Evolutionary conservation across 2,888 invertebrate genomes (phyloP), one percentile per base, ranked within the genome.

Genomic region (Podotricha telesiphe): DNA sequence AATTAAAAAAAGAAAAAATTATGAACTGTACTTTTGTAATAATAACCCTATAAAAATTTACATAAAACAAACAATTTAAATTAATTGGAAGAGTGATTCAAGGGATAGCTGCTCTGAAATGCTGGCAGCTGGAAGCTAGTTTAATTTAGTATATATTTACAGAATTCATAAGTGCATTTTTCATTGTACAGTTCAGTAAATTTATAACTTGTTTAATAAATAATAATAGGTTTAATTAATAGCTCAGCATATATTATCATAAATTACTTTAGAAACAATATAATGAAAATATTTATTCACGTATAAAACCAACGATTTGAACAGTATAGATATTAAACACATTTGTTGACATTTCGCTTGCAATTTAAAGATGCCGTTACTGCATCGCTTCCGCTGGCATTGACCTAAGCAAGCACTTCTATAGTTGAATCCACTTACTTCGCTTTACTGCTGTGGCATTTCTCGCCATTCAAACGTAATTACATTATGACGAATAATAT

Each of bases 291-390:
- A n/a, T n/a, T n/a, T n/a, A n/a, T 37, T 69, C 64, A 75, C 76
- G 75, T 73, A 67, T 73, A 75, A 68, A 62, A 17, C 40, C 15
- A 22, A n/a, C n/a, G 19, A 17, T 13, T 40, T n/a, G 13, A n/a
- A 63, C 40, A 34, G 34, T 28, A 28, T 5, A 53, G n/a, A 53
- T 72, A 75, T 75, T 74, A 73, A 68, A 73, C 67, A 74, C 74
- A 73, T 72, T 82, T 85, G 83, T 86, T 87, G 86, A 87, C 85
- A 88, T 85, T 86, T 87, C 80, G 78, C 82, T 84, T 56, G 79
- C 81, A 80, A 79, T 74, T 74, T 73, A 72, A 15, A 59, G 58
- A 42, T 78, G 79, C 77, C 88, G 88, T 89, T 88, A 88, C 74
- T 70, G 71, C 72, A 73, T 77, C 82, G 40, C 86, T 83, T 87